A percentile compares a stretch with the other conserved stretches of the same genome.
phyloP scores from a whole-genome alignment of 2,797 vertebrate species.

The Coccyzus lansbergi region DNA sequence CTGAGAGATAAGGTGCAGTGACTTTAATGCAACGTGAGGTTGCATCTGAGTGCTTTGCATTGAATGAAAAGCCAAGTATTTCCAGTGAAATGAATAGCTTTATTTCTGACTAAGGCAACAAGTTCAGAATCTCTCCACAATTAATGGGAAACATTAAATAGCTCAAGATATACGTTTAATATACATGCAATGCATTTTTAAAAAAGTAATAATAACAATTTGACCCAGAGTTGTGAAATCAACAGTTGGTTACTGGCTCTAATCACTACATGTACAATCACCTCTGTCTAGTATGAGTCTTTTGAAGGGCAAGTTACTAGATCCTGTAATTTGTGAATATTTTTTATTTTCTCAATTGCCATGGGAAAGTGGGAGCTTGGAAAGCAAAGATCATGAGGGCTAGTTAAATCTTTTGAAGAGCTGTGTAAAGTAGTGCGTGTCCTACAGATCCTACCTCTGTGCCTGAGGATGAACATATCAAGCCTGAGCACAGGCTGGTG shows the following conservation, averaged over 20 bases:
- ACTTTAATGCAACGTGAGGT: background rate
- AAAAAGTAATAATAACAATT: background rate
- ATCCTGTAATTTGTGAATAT: background rate
- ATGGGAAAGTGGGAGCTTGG: background rate
- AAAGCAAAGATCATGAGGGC: background rate
- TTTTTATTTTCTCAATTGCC: background rate
- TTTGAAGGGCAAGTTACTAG: background rate
- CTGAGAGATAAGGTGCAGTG: background rate
- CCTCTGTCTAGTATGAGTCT: background rate
- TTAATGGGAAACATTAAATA: background rate
- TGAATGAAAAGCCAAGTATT: background rate
- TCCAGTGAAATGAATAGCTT: background rate
- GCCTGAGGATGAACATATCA: rapidly evolving
- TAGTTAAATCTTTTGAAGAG: background rate
- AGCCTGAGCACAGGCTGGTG: background rate
- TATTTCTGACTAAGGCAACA: background rate
- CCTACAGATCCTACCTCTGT: background rate
- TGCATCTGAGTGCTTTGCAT: background rate
- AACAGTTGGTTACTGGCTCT: background rate
- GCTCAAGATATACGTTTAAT: background rate
- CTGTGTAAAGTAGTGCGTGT: background rate
- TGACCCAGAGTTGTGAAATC: background rate
- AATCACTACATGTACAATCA: background rate
- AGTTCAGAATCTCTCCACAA: background rate
- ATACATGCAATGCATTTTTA: background rate